Evolutionary conservation across 2,888 invertebrate genomes (phyloP), one percentile per base, ranked within the genome.

Genomic region (Caenorhabditis panamensis): DNA sequence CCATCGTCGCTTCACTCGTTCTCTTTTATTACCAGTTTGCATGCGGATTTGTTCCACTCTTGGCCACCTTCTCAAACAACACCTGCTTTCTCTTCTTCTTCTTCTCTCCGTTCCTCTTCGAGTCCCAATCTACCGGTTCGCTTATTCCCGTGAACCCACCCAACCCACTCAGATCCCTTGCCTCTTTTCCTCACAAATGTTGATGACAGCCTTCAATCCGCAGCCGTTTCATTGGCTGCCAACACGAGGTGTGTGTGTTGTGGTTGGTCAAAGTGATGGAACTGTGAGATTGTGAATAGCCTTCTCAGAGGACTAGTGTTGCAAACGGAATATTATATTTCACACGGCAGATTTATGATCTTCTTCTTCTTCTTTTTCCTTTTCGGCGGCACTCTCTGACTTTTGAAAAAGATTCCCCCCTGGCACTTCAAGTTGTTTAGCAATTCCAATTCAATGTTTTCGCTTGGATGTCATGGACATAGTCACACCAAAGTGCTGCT

Each of bases 251-350:
- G 41, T 20, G 53, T 71, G 61, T 61, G 56, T 54, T 58, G 54
- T 63, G 72, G 62, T 44, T 73, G 73, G 73, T 66, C 73, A 73
- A 73, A 73, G 73, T 73, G 73, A 73, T 73, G 73, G 73, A 73
- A 73, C 73, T 73, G 73, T 64, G 58, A 44, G 58, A 68, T 26
- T 41, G 66, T 67, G 67, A 72, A 72, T 73, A 63, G 72, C 44
- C 41, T 18, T 44, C 37, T 61, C 18, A 47, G 41, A 63, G 49
- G 58, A 64, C 73, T 66, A 73, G 73, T 73, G 73, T 73, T 64
- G 63, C 63, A 54, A 71, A 62, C 51, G 62, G 44, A 71, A 26
- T 37, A 26, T 59, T 59, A 16, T 56, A 56, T 31, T 28, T n/a
- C 31, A 28, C 11, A 11, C 26, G n/a, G 37, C 9, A 47, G 47